Base-by-base conservation (phyloP, 2,888 invertebrate species). In the Zygaena filipendulae region DNA sequence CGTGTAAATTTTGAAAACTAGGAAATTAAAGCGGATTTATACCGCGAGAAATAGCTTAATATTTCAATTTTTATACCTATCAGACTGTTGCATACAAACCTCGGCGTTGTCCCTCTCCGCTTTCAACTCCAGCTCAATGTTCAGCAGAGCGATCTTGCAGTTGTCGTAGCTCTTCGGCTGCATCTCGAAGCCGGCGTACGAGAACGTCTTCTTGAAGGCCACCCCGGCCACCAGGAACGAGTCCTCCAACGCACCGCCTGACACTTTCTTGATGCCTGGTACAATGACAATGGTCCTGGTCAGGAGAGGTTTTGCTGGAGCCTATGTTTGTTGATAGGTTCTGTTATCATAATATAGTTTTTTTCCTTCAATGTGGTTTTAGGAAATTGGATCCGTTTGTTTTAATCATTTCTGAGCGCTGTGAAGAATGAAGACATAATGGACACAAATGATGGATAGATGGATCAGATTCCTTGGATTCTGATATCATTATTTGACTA, bases 141-240 rank as follows among this genome's bases (percentile, higher is more conserved):
- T 99, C 4, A 99, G 83, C 16, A 99, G 67, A 0, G 98, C 98
- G 39, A 99, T 97, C 80, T 92, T 94, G 47, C 96, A 96, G 39
- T 90, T 83, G 8, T 83, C 63, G 58, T 98, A 99, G 11, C 83
- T 85, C 77, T 99, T 99, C 0, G 95, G 97, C 57, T 99, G 99
- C 99, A 99, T 99, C 81, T 99, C 98, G 63, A 99, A 99, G 6
- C 99, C 99, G 40, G 99, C 99, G 60, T 99, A 99, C 0, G 97
- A 97, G 82, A 99, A 99, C 0, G 99, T 98, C 77, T 99, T 99
- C 77, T 99, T 98, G 70, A 99, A 99, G 0, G 98, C 97, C 1
- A 99, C 98, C 8, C 99, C 97, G 3, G 89, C 85, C 0, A 99
- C 89, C 3, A 99, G 79, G 51, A 88, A 81, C 0, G 97, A 97